Conservation (phyloP, 2,797 vertebrate species). For the Echiichthys vipera region DNA sequence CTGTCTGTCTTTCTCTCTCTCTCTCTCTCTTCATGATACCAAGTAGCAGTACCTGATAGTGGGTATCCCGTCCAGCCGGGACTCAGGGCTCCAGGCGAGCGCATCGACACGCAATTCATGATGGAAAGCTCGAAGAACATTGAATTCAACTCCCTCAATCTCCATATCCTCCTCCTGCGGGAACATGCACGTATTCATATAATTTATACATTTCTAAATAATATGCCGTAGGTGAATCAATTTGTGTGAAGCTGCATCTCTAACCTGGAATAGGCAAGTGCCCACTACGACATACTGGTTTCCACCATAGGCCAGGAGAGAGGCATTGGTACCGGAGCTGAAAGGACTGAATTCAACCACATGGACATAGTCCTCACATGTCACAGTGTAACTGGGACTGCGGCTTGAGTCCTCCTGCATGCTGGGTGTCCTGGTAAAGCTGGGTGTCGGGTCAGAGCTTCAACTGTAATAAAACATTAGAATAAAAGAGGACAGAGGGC, state of each 20-base stretch:
- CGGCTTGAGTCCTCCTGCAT: conserved; percentile 90
- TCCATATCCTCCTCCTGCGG: conserved; percentile 93
- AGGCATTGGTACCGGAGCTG: conserved; percentile 86
- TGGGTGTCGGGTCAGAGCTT: conserved; percentile 21
- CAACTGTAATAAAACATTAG: conserved; percentile 16
- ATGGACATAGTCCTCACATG: conserved; percentile 94
- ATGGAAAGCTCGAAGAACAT: conserved; percentile 88
- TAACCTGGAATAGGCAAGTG: conserved; percentile 92
- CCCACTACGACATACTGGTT: conserved; percentile 93
- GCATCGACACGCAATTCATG: conserved; percentile 91
- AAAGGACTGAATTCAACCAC: conserved; percentile 97
- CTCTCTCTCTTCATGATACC: too few species aligned
- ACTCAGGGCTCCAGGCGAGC: conserved; percentile 96
- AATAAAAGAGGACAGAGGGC: not conserved
- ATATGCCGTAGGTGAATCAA: not conserved
- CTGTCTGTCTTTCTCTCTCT: too few species aligned
- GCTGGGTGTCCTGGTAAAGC: conserved; percentile 3
- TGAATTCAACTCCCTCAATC: conserved; percentile 91
- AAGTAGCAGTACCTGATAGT: conserved; percentile 87
- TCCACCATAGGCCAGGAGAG: conserved; percentile 93
- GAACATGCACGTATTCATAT: too few species aligned
- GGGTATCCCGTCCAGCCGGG: conserved; percentile 89
- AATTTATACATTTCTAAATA: too few species aligned
- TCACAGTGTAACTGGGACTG: conserved; percentile 89
- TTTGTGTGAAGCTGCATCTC: conserved; percentile 6